Base-by-base conservation (phyloP, 2,797 vertebrate genomes). In the Rhyacichthys aspro region DNA sequence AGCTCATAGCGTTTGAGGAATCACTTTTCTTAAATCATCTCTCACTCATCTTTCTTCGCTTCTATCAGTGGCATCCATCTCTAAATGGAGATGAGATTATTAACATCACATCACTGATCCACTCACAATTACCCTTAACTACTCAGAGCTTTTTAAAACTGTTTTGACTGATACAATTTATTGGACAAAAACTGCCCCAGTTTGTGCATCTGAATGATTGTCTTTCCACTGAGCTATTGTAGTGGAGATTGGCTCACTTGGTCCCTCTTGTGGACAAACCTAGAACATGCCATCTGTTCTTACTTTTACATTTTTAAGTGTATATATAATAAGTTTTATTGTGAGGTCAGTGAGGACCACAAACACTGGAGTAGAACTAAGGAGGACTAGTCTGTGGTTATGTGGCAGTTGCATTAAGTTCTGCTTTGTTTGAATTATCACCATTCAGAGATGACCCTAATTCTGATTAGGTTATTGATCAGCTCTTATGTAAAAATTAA, bases 391-490 rank as follows among this genome's bases (percentile, higher is more conserved):
- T 67, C 75, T 86, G 89, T 78, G 88, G 84, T 84, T 84, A 52
- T 80, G 84, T 77, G 87, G 85, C 75, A 86, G 75, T 81, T 89
- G 85, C 87, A 91, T 93, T 92, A 91, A 92, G 86, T 86, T 80
- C 79, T 89, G 89, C 87, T 87, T 82, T 77, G 81, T 89, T 86
- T 83, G 84, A 89, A 85, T 87, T 86, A 89, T 86, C 78, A 87
- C 83, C 82, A 78, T 83, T 83, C 76, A 84, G 83, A 89, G 71
- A 90, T 84, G 78, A 79, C 59, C 76, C 57, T 86, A 89, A 91
- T 88, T 91, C 65, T 87, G 88, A 92, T 91, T 92, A 88, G 52
- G 74, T 78, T 91, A 91, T 92, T 91, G 90, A 93, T 92, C 84
- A 78, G 66, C 63, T 85, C 65, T 82, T 61, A 63, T 82, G 77